Base-by-base conservation (phyloP, 2,888 invertebrate genomes). In the Parthenolecanium corni region DNA sequence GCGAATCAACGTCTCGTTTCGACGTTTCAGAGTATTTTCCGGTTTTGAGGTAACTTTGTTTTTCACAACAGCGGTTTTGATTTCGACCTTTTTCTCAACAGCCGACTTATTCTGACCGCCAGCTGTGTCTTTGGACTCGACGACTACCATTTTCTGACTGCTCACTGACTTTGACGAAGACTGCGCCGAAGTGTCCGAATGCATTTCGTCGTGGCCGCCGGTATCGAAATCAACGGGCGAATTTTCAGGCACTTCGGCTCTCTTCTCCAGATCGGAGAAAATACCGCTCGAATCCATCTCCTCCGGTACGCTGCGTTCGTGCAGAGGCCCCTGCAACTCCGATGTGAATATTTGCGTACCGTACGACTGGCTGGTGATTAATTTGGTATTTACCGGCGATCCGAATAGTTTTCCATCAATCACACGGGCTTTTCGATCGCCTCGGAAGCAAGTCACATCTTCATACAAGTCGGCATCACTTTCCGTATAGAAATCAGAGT, bases 211-310 rank as follows among this genome's bases (percentile, higher is more conserved):
- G 11, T 11, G 23, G 20, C 20, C 25, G 21, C 52, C 57, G 40
- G 42, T 64, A 47, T 64, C 62, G 11, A 52, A 62, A 16, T 66
- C 66, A 23, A 44, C 61, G 16, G 64, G 68, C 47, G 70, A 69
- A 25, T 69, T 69, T 16, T 66, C 66, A 18, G 64, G 66, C 1
- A 67, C 65, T 49, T 69, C 66, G 47, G 64, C 47, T 47, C 82
- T 80, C 69, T 84, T 85, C 72, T 89, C 89, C 66, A 89, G 82
- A 72, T 90, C 90, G 1, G 90, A 90, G 71, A 89, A 90, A 53
- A 90, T 85, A 0, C 90, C 90, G 71, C 89, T 89, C 0, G 89
- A 90, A 72, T 90, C 90, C 90, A 90, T 90, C 70, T 89, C 89
- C 73, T 89, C 89, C 66, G 79, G 24, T 76, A 77, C 70, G 42